phyloP scores from a whole-genome alignment of 64 coral and sea anemone genomes.

The Stichodactyla mertensii region DNA sequence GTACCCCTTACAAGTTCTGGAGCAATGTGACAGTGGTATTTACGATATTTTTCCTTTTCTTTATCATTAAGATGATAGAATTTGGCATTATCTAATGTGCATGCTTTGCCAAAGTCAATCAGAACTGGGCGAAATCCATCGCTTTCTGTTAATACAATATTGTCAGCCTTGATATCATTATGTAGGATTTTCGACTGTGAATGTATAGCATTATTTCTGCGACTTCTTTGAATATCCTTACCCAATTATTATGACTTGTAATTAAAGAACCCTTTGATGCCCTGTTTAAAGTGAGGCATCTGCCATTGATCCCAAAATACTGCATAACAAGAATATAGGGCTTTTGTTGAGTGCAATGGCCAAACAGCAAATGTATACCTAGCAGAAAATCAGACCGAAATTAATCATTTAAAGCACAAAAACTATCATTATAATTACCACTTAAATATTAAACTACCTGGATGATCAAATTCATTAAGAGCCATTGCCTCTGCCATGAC shows the following conservation, averaged over 20 bases:
- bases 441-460: conserved; percentile 6
- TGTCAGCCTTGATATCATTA: conserved; percentile 53
- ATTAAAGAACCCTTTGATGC: background rate
- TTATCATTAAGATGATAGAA: conserved; percentile 9
- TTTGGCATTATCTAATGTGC: conserved; percentile 34
- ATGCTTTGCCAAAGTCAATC: conserved; percentile 45
- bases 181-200: conserved; percentile 31
- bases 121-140: conserved; percentile 27
- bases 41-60: conserved; percentile 49
- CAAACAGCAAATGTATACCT: conserved; percentile 20
- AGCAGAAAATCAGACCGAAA: background rate
- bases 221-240: conserved; percentile 27
- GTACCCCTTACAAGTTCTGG: conserved; percentile 45
- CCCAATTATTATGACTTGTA: background rate
- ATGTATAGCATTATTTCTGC: conserved; percentile 33
- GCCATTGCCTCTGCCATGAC: background rate
- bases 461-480: conserved; percentile 26
- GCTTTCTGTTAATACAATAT: conserved; percentile 25
- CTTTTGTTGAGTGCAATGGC: background rate
- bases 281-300: conserved; percentile 1
- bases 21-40: conserved; percentile 41
- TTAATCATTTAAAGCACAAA: background rate
- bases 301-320: conserved; percentile 21
- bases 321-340: conserved; percentile 24
- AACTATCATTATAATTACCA: background rate